Evolutionary conservation across 2,888 invertebrate genomes (phyloP), one percentile per base, ranked within the genome.

Genomic region (Parnassius apollo): DNA sequence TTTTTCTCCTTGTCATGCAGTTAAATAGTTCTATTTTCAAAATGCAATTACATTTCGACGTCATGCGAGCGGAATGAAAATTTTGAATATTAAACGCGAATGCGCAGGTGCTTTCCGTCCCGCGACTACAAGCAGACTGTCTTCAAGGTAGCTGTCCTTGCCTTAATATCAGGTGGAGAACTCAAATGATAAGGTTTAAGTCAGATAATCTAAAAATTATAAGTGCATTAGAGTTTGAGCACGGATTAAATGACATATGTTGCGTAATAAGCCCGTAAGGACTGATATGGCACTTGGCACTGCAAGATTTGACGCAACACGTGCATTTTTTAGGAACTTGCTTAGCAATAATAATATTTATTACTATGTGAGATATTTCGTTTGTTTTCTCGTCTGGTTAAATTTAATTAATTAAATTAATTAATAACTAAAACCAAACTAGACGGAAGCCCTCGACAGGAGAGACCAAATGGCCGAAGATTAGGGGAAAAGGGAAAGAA

Each of bases 141-240:
- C 75, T 67, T 70, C 66, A 75, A 77, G 76, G 78, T 81, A 75
- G 68, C 65, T 72, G 74, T 71, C 68, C 75, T 68, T 71, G 73
- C 72, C 72, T 83, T 85, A 84, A 82, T 82, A 86, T 85, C 81
- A 83, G 82, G 83, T 87, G 84, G 78, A 82, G 80, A 83, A 78
- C 82, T 82, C 82, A 80, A 82, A 76, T 82, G 86, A 86, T 88
- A 84, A 82, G 75, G 78, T 42, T 11, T 9, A 57, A 58, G 46
- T 55, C 56, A 59, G 51, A 60, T 18, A 44, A 61, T 62, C 62
- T 57, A 57, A 22, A 57, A 55, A 54, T 46, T 55, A 42, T 50
- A 45, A 25, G 48, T 35, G 54, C 49, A 58, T 51, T 58, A 54
- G 58, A 49, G 13, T 25, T 18, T 45, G 25, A 56, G n/a, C 13